Evolutionary conservation across 2,113 vertebrate species (phyloP).

Genomic region (Percina caprodes): DNA sequence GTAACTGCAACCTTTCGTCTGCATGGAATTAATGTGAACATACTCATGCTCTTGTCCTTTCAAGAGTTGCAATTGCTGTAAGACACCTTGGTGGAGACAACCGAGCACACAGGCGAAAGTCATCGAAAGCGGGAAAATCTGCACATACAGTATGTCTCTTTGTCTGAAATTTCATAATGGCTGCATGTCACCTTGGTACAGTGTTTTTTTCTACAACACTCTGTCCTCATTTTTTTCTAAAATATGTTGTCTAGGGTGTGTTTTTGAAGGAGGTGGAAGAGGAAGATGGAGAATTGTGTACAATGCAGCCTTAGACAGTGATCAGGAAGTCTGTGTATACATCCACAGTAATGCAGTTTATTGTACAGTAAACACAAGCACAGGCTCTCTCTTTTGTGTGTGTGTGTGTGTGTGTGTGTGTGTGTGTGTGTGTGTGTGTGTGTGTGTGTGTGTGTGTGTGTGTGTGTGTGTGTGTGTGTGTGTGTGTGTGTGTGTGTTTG

Average conservation of each 20-base stretch:
- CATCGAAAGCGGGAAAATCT: not conserved
- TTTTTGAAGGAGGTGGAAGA: not conserved
- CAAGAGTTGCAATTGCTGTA: not conserved
- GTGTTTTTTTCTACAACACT: too few relatives aligned
- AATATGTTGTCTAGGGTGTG: not conserved
- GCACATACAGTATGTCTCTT: not conserved
- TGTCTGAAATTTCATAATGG: not conserved
- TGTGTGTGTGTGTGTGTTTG: slow-evolving; percentile 38
- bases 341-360: not conserved
- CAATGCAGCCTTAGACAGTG: not conserved
- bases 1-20: not conserved
- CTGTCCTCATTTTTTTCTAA: not conserved
- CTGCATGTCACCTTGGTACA: not conserved
- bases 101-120: not conserved
- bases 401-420: too few relatives aligned
- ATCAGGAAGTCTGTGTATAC: not conserved
- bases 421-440: too few relatives aligned
- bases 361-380: not conserved
- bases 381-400: too few relatives aligned
- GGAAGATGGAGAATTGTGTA: not conserved
- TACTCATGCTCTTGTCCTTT: not conserved
- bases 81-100: not conserved
- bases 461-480: too few relatives aligned
- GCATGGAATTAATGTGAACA: not conserved
- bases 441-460: too few relatives aligned